These are phyloP conservation scores for Phenganax subtilis DNA, from an alignment of 92 coral and sea anemone genomes.

Conservation along the genomic window DNA sequence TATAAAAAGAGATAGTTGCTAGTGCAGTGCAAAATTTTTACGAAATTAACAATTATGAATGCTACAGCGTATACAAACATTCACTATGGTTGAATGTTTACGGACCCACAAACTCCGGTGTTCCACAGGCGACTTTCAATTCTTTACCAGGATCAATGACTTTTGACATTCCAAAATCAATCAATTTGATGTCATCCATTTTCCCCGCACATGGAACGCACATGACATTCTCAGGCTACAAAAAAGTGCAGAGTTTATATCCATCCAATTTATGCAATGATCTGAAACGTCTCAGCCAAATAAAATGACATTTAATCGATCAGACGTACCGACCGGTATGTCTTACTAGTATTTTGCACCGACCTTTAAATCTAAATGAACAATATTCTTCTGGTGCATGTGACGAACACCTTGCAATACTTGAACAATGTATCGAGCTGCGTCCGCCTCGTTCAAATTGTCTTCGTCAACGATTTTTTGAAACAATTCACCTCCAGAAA, in stretches of 20 bases:
- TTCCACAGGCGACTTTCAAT: conserved; percentile 90
- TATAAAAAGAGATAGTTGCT: conserved; percentile 22
- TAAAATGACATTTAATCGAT: not conserved
- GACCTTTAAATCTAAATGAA: conserved; percentile 93
- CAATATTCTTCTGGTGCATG: conserved; percentile 85
- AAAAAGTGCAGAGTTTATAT: not conserved
- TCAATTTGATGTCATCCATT: conserved; percentile 88
- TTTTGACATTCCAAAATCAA: conserved; percentile 98
- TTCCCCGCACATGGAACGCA: conserved; percentile 89
- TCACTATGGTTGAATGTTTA: not conserved
- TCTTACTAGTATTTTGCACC: not conserved
- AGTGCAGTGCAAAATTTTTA: not conserved
- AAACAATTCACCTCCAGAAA: conserved; percentile 89
- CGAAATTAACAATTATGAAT: no score
- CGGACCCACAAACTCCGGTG: conserved; percentile 98
- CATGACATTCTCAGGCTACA: conserved; percentile 90
- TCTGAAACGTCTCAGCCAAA: not conserved
- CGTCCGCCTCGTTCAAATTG: conserved; percentile 86
- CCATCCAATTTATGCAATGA: not conserved
- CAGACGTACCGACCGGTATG: not conserved
- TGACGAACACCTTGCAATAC: conserved; percentile 95
- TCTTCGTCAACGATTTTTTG: conserved; percentile 91
- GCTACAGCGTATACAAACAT: not conserved
- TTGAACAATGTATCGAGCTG: conserved; percentile 87
- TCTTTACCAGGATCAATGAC: conserved; percentile 70